Evolutionary conservation across 1,140 invertebrate species (phyloP).

Genomic region (Drosophila pallidifrons): DNA sequence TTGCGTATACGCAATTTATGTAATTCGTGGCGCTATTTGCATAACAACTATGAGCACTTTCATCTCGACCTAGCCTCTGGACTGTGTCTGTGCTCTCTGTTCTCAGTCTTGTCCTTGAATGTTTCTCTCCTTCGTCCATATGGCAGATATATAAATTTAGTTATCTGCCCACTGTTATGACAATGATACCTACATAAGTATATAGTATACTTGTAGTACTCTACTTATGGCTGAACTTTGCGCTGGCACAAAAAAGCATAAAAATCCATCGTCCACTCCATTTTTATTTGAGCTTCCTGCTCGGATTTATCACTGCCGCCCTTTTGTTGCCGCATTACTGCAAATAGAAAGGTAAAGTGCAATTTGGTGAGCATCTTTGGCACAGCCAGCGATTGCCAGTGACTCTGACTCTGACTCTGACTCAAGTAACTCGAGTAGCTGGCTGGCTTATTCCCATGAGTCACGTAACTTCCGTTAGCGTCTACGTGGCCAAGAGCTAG

Average conservation of each 20-base stretch:
- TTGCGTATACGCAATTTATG: conserved; percentile 81
- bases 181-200: conserved; percentile 28
- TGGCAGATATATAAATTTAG: conserved; percentile 23
- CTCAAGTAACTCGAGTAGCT: not conserved
- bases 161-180: conserved; percentile 32
- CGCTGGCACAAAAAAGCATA: not conserved
- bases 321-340: conserved; percentile 53
- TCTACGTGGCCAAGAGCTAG: conserved; percentile 44
- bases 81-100: not conserved
- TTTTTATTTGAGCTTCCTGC: conserved; percentile 67
- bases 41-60: conserved; percentile 71
- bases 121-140: conserved; percentile 16
- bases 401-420: not conserved
- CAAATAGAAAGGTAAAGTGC: conserved; percentile 53
- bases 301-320: conserved; percentile 69
- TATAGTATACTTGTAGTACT: conserved; percentile 1
- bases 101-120: conserved; percentile 15
- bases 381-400: not conserved
- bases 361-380: conserved; percentile 46
- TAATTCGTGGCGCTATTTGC: conserved; percentile 78
- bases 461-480: conserved; percentile 77
- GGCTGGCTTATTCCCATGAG: conserved; percentile 73
- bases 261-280: conserved; percentile 28
- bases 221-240: not conserved
- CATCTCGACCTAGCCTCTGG: not conserved